Base-by-base conservation (phyloP, 2,888 invertebrate species). In the Philopedon plagiatum region DNA sequence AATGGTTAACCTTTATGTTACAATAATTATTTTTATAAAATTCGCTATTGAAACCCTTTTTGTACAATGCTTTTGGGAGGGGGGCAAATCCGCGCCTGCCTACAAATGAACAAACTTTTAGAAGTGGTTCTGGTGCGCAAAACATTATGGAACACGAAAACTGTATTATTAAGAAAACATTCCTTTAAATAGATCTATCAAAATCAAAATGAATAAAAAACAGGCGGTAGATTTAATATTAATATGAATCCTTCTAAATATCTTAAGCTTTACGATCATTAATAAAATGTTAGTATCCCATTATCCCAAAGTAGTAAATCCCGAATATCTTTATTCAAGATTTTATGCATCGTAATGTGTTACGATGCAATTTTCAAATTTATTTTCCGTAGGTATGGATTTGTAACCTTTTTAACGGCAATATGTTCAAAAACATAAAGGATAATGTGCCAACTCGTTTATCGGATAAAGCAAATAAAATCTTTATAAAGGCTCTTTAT, bases 311-410 rank as follows among this genome's bases (percentile, higher is more conserved):
- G 39, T 46, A 61, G 64, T 71, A 71, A 71, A 71, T 71, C 65
- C 21, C 49, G 54, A 37, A 71, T 71, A 71, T 71, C 65, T 71
- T 71, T 71, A 71, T 65, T 65, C 65, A 60, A 71, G 41, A 65
- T 65, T 71, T 71, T 71, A 71, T 71, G 61, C 65, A 71, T 65
- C 71, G 71, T 71, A 71, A 71, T 65, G 54, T 71, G 60, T 72
- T 67, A 72, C 58, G 67, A 63, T 57, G 67, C 72, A 57, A 66
- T 72, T 67, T 67, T 68, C 67, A 63, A 72, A 63, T 63, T 67
- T 67, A 72, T 67, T 72, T 67, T 72, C 67, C 67, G 19, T 56
- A 44, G 68, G 41, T 60, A 73, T 73, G 64, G 68, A 64, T 73
- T 63, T 73, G 68, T 73, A 63, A 58, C 58, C 64, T 73, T 68